phyloP scores from a whole-genome alignment of 1,140 invertebrate genomes.

The Drosophila ananassae region DNA sequence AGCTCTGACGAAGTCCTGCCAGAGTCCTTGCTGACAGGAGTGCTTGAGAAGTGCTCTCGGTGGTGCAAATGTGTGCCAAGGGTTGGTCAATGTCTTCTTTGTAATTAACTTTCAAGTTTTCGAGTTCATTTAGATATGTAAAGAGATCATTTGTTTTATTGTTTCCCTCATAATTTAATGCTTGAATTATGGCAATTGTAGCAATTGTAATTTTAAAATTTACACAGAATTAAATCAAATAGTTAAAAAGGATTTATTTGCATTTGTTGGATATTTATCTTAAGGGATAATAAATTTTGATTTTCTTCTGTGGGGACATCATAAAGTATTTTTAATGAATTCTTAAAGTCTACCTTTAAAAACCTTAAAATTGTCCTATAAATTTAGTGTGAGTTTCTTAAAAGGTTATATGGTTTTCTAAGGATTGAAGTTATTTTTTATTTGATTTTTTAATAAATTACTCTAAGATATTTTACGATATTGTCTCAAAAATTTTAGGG shows the following conservation, averaged over 20 bases:
- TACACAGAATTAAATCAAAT: neutral
- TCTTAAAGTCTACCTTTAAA: too few species aligned
- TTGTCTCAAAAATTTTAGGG: too few species aligned
- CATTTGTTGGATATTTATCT: too few species aligned
- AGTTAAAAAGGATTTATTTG: neutral
- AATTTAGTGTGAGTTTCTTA: too few species aligned
- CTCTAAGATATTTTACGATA: too few species aligned
- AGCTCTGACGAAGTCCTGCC: conserved; percentile 9
- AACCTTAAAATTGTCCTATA: too few species aligned
- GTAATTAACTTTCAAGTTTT: conserved; percentile 23
- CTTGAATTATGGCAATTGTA: neutral
- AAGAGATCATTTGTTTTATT: neutral
- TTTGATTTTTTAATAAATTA: too few species aligned
- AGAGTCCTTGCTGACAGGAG: conserved; percentile 24
- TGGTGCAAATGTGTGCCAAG: conserved; percentile 27
- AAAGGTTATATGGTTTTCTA: too few species aligned
- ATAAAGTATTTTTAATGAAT: too few species aligned
- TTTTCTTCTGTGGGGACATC: too few species aligned
- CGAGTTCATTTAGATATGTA: neutral
- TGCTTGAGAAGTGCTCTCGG: conserved; percentile 21
- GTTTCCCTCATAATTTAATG: conserved; percentile 6
- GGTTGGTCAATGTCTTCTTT: conserved; percentile 13
- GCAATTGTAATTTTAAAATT: neutral
- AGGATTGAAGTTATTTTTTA: too few species aligned
- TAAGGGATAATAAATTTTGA: too few species aligned